phyloP scores from a whole-genome alignment of 1,140 invertebrate genomes.

The Bombus consobrinus region DNA sequence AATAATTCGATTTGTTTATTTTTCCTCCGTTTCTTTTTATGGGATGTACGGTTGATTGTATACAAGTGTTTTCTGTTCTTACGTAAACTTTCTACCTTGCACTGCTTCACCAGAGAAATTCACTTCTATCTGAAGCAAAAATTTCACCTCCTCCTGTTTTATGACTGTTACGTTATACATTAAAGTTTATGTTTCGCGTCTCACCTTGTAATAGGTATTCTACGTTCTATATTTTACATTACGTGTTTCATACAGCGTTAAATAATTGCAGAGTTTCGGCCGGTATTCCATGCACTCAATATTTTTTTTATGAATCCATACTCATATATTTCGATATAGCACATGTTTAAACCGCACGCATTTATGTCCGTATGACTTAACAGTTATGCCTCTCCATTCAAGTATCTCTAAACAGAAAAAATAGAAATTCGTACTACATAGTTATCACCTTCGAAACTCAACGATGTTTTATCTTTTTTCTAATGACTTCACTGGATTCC shows the following conservation, averaged over 20 bases:
- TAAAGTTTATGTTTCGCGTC: not conserved
- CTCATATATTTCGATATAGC: not conserved
- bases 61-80: not conserved
- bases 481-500: too few species aligned
- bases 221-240: not conserved
- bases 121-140: slow-evolving; percentile 2
- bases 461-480: too few species aligned
- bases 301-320: not conserved
- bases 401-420: too few species aligned
- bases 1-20: slow-evolving; percentile 7
- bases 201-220: not conserved
- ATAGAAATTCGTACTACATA: too few species aligned
- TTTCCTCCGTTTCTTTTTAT: not conserved
- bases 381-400: too few species aligned
- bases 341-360: not conserved
- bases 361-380: not conserved
- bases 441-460: too few species aligned
- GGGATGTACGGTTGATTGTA: not conserved
- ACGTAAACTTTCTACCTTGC: slow-evolving; percentile 10
- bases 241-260: too few species aligned
- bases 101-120: not conserved
- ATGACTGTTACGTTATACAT: not conserved
- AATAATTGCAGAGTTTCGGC: not conserved
- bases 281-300: not conserved
- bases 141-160: not conserved